Conservation (phyloP, 2,797 vertebrate genomes). For the Triplophysa yarkandensis region DNA sequence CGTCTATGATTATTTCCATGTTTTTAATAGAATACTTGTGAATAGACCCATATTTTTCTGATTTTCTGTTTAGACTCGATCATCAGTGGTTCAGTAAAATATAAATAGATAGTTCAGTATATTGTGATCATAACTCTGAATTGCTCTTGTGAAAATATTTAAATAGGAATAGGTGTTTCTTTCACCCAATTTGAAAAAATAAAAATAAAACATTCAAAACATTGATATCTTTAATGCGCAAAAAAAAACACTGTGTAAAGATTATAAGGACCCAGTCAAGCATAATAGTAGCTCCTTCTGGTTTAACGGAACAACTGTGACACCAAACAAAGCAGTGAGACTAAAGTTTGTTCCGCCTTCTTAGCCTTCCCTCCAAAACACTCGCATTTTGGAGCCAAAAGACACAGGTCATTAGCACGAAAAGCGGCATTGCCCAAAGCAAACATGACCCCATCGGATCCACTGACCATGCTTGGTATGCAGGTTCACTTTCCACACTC, state of each 20-base stretch:
- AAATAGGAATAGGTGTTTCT: no score
- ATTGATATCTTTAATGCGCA: not conserved
- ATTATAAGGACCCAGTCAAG: slow-evolving; percentile 10
- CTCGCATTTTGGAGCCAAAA: slow-evolving; percentile 64
- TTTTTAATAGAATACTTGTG: no score
- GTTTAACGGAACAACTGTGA: slow-evolving; percentile 38
- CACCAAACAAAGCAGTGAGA: slow-evolving; percentile 33
- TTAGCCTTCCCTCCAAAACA: slow-evolving; percentile 65
- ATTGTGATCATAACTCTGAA: no score
- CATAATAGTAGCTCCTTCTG: slow-evolving; percentile 21
- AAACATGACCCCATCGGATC: slow-evolving; percentile 48
- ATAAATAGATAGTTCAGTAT: no score
- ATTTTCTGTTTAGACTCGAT: no score
- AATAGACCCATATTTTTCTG: no score
- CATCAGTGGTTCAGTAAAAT: no score
- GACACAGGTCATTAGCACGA: slow-evolving; percentile 42
- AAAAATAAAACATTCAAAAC: no score
- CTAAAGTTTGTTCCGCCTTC: slow-evolving; percentile 53
- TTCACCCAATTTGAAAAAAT: no score
- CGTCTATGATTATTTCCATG: no score
- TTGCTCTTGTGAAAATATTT: no score
- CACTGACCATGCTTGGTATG: slow-evolving; percentile 45
- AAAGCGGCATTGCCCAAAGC: slow-evolving; percentile 38
- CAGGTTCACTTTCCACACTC: slow-evolving; percentile 59
- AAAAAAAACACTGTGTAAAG: not conserved